Evolutionary conservation across 2,888 invertebrate species (phyloP).

Genomic region (Julus scanicus): DNA sequence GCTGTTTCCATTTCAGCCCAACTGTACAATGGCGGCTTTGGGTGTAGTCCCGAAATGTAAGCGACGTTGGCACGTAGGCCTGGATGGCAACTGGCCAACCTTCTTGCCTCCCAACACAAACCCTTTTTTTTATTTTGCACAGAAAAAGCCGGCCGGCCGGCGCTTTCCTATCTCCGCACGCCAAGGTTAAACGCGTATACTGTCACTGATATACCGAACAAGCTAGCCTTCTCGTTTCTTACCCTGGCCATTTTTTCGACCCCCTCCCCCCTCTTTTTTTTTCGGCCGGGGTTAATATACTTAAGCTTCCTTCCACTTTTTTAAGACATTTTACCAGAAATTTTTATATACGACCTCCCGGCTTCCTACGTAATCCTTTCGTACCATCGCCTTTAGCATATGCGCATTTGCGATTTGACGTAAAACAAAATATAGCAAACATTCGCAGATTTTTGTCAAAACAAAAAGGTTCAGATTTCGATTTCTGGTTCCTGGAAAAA

Average conservation of each 20-base stretch:
- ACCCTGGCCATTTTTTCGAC: not conserved
- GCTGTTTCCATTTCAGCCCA: not conserved
- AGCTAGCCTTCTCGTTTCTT: not conserved
- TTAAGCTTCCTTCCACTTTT: not conserved
- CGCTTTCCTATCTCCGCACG: not conserved
- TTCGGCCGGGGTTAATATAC: not conserved
- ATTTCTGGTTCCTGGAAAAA: too few species aligned
- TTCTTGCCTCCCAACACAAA: not conserved
- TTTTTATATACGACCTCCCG: too few species aligned
- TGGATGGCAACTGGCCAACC: not conserved
- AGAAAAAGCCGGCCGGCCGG: slow-evolving; percentile 1
- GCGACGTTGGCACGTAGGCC: not conserved
- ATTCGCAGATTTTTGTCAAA: too few species aligned
- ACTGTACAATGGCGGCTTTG: not conserved
- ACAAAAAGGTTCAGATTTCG: too few species aligned
- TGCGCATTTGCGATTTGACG: too few species aligned
- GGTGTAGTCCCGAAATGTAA: not conserved
- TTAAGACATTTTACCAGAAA: too few species aligned
- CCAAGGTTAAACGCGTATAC: not conserved
- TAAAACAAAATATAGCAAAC: too few species aligned
- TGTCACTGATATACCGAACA: too few species aligned
- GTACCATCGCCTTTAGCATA: too few species aligned
- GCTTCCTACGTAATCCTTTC: too few species aligned
- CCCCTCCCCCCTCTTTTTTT: too few species aligned
- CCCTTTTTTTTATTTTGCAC: not conserved